Evolutionary conservation across 2,113 vertebrate species (phyloP).

Genomic region (Echinops telfairi): DNA sequence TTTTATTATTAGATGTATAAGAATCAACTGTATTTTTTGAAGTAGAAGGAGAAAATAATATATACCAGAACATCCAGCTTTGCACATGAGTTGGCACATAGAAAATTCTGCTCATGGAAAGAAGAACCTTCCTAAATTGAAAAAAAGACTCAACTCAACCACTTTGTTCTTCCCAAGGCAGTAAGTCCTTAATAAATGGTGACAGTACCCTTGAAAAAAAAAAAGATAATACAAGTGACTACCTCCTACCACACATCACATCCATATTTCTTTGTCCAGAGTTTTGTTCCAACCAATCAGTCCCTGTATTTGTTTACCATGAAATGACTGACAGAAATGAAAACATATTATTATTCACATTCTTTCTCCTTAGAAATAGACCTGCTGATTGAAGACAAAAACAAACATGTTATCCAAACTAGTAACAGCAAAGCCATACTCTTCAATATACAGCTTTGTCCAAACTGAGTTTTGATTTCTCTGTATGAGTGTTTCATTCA

Average conservation of each 20-base stretch:
- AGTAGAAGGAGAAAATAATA: background rate
- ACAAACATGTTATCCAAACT: background rate
- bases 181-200: background rate
- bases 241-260: background rate
- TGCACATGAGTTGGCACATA: background rate
- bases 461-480: background rate
- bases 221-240: background rate
- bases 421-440: background rate
- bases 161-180: background rate
- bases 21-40: slow-evolving; percentile 3
- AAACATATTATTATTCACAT: background rate
- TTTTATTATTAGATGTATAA: background rate
- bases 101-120: background rate
- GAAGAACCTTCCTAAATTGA: background rate
- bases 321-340: background rate
- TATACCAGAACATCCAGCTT: background rate
- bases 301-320: background rate
- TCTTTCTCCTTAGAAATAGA: background rate
- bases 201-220: background rate
- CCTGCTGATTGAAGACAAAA: background rate
- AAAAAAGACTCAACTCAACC: background rate
- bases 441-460: background rate
- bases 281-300: background rate
- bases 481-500: background rate
- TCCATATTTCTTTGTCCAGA: background rate